Evolutionary conservation across 1,140 invertebrate species (phyloP).

Genomic region (Stegodyphus dumicola): DNA sequence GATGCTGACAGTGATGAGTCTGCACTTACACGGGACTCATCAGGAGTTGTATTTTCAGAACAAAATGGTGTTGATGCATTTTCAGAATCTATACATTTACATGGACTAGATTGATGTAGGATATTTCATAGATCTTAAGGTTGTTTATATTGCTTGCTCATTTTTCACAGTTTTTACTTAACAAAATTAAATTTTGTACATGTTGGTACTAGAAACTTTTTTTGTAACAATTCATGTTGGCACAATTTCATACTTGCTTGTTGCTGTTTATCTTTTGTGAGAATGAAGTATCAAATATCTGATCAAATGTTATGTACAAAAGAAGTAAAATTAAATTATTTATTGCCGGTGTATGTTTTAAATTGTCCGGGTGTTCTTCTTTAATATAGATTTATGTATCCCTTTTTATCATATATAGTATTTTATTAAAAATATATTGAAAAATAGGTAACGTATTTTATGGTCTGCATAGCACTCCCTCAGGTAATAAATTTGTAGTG

Average conservation of each 20-base stretch:
- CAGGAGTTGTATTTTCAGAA: slow-evolving; percentile 44
- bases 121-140: not conserved
- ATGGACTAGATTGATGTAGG: slow-evolving; percentile 34
- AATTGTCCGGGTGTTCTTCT: too few relatives aligned
- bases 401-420: too few relatives aligned
- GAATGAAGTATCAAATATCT: too few relatives aligned
- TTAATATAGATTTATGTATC: too few relatives aligned
- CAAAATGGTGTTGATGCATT: slow-evolving; percentile 54
- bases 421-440: too few relatives aligned
- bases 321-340: too few relatives aligned
- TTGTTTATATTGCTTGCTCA: slow-evolving; percentile 12
- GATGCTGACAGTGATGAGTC: slow-evolving; percentile 51
- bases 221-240: not conserved
- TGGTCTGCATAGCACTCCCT: too few relatives aligned
- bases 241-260: not conserved
- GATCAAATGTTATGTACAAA: too few relatives aligned
- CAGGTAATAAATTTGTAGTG: too few relatives aligned
- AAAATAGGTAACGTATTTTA: too few relatives aligned
- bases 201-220: not conserved
- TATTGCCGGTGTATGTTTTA: too few relatives aligned
- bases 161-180: slow-evolving; percentile 22
- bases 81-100: slow-evolving; percentile 41
- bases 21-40: slow-evolving; percentile 13
- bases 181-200: slow-evolving; percentile 24
- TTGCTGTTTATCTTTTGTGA: too few relatives aligned